These are phyloP conservation scores for Microchirus variegatus DNA, from an alignment of 2,797 vertebrate genomes.

Conservation along the genomic window DNA sequence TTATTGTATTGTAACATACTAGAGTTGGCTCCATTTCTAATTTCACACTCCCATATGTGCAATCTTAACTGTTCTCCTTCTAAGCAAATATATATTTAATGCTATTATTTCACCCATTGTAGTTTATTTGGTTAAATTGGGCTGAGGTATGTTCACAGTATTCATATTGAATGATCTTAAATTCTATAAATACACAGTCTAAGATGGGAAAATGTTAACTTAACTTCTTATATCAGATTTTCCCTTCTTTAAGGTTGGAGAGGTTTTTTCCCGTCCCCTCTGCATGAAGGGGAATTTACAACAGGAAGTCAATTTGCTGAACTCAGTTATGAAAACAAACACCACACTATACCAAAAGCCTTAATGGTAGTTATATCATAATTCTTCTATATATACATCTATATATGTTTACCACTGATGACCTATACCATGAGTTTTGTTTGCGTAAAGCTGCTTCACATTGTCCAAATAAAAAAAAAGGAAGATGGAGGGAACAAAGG, in stretches of 20 bases:
- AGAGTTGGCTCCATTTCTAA: constrained; percentile 27
- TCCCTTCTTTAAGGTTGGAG: not conserved
- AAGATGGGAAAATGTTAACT: not conserved
- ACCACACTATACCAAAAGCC: constrained; percentile 19
- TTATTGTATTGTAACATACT: constrained; percentile 24
- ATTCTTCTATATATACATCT: constrained; percentile 17
- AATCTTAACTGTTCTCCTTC: not conserved
- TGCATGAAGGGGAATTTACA: constrained; percentile 70
- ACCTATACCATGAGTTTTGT: too few species aligned
- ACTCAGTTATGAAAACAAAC: constrained; percentile 52
- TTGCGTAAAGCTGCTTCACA: too few species aligned
- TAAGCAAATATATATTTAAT: not conserved
- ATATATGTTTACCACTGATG: constrained; percentile 21
- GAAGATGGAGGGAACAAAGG: not conserved
- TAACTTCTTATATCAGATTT: not conserved
- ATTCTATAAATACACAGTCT: constrained; percentile 8
- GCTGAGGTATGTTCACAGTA: not conserved
- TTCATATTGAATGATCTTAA: not conserved
- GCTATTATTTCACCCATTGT: constrained; percentile 1
- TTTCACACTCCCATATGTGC: constrained; percentile 11
- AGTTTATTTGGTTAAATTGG: constrained; percentile 3
- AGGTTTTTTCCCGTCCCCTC: constrained; percentile 16
- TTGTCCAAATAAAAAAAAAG: not conserved
- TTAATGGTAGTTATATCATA: constrained; percentile 10
- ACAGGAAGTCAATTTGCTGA: constrained; percentile 65